These are phyloP conservation scores for Atherix ibis DNA, from an alignment of 2,888 invertebrate species.

Conservation along the genomic window DNA sequence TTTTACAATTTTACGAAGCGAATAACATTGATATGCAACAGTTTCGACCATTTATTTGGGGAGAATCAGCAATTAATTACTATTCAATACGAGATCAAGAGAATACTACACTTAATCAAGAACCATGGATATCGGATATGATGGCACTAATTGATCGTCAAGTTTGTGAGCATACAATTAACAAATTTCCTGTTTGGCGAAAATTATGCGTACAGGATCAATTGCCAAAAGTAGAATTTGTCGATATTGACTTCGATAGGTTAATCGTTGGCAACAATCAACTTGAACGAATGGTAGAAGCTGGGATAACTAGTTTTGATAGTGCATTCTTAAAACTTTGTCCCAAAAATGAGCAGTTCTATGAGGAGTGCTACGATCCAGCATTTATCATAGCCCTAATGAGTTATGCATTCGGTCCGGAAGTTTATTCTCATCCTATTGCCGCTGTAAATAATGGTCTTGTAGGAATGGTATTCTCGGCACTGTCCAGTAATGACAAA, in stretches of 20 bases:
- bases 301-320: conserved; percentile 15
- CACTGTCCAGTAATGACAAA: conserved; percentile 50
- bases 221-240: conserved; percentile 20
- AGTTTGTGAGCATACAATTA: conserved; percentile 48
- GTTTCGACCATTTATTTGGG: conserved; percentile 72
- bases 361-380: conserved; percentile 56
- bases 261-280: conserved; percentile 20
- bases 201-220: conserved; percentile 32
- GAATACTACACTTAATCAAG: conserved; percentile 43
- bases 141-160: conserved; percentile 52
- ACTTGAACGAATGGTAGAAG: conserved; percentile 23
- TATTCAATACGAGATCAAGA: conserved; percentile 47
- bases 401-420: conserved; percentile 55
- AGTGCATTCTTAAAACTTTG: conserved; percentile 21
- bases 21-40: conserved; percentile 46
- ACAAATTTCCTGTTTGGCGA: conserved; percentile 51
- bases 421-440: conserved; percentile 54
- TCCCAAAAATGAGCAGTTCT: conserved; percentile 21
- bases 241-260: conserved; percentile 15
- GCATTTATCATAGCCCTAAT: conserved; percentile 66
- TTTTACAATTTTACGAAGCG: conserved; percentile 53
- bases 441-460: conserved; percentile 53
- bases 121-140: conserved; percentile 56
- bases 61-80: conserved; percentile 60
- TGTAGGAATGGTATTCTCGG: conserved; percentile 52